Evolutionary conservation across 1,140 invertebrate genomes (phyloP), one percentile per base, ranked within the genome.

Genomic region (Antheraea mylitta): DNA sequence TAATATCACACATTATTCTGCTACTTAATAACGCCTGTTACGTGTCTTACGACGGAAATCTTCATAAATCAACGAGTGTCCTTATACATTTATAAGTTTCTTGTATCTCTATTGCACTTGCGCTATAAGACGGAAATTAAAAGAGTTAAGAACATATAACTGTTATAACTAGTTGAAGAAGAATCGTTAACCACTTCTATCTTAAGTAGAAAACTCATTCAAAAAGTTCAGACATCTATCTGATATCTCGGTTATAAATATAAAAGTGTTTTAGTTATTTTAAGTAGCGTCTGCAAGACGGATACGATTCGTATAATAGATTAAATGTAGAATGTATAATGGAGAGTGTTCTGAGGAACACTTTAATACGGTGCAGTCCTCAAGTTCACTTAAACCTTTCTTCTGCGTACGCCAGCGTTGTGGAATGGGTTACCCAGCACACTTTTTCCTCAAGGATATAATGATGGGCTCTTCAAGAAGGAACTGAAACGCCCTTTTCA

Each of bases 151-250:
- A 16, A 11, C 61, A 63, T 37, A 37, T 63, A 63, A 63, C 61
- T 42, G 7, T 8, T 42, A 42, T 42, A 4, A 42, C 38, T n/a
- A 63, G 22, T 37, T 63, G 10, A 37, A 22, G 30, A 63, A 63
- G 30, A 70, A 66, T 71, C 76, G 71, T 72, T 69, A 70, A 73
- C 70, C 65, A 48, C 70, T 73, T 72, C 59, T 71, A 75, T 53
- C 45, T 53, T 53, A 63, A 22, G 65, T 71, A 65, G 74, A 79
- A 84, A 86, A 80, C 79, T 81, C 76, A 79, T 84, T 84, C 74
- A 70, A 79, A 82, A 53, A 76, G 74, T 78, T 66, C 72, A 76
- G 72, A 79, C 71, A 70, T 72, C 68, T 68, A 76, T 68, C 66
- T 65, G 76, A 74, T 75, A 53, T 53, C 16, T 10, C 45, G 13